Conservation (phyloP, 2,888 invertebrate species). For the Andrena hattorfiana region DNA sequence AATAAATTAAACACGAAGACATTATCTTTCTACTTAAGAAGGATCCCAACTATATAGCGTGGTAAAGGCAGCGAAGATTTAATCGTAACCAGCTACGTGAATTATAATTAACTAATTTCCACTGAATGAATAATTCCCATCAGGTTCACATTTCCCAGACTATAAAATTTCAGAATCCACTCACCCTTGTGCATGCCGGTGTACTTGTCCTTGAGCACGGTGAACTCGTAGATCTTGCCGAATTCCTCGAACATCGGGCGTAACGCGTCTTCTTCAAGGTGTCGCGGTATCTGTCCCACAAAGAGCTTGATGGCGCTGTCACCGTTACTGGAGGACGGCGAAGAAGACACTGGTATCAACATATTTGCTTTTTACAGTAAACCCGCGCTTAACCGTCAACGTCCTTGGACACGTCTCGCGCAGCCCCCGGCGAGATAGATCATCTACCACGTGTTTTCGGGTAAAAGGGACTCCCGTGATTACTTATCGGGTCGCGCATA, state of each 20-base stretch:
- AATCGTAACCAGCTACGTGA: too few relatives aligned
- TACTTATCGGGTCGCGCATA: constrained; percentile 64
- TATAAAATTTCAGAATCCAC: constrained; percentile 65
- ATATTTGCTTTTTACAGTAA: constrained; percentile 58
- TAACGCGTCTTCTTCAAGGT: constrained; percentile 94
- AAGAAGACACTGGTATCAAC: constrained; percentile 84
- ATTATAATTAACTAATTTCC: too few relatives aligned
- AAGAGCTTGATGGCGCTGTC: constrained; percentile 92
- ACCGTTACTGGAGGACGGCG: constrained; percentile 85
- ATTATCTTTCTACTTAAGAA: too few relatives aligned
- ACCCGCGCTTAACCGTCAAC: background rate
- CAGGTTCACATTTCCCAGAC: background rate
- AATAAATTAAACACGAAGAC: too few relatives aligned
- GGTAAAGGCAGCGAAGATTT: too few relatives aligned
- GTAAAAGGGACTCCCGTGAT: constrained; percentile 49
- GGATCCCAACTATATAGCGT: too few relatives aligned
- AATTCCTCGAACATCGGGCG: constrained; percentile 97
- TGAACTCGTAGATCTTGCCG: constrained; percentile 97
- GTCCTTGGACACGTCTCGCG: constrained; percentile 40
- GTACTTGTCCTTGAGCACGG: constrained; percentile 97
- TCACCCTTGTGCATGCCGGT: constrained; percentile 98
- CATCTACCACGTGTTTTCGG: constrained; percentile 52
- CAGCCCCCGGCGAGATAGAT: constrained; percentile 32
- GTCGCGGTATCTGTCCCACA: constrained; percentile 96
- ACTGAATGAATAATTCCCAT: background rate